Base-by-base conservation (phyloP, 2,113 vertebrate species). In the Chunga burmeisteri region DNA sequence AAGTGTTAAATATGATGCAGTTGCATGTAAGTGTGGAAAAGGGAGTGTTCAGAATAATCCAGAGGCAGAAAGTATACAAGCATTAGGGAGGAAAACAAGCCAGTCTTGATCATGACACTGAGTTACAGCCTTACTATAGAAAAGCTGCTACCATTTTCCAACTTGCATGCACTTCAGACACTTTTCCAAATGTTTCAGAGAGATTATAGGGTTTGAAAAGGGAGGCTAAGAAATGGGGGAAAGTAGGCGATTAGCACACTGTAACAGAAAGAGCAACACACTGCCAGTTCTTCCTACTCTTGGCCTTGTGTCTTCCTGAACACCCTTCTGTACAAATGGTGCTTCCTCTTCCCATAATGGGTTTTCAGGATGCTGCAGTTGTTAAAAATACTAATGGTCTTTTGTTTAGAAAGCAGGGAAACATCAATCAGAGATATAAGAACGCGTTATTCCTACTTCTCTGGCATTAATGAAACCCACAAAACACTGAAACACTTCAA, bases 401-500 rank as follows among this genome's bases (percentile, higher is more conserved):
- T 92, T 66, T 22, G 17, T 88, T 86, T 82, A 78, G 20, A 65
- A 94, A 91, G 55, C 30, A 86, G 19, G 22, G n/a, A 93, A 86
- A 74, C 16, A 56, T 65, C 65, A 86, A 8, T 4, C 14, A 63
- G 52, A 81, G n/a, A 55, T 6, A n/a, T 70, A 88, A 83, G 81
- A 56, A 46, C 7, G 13, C 86, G 61, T n/a, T 72, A 81, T 81
- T 92, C 26, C 49, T 74, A 18, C 44, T 77, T 79, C 73, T 81
- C 49, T 59, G 42, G 53, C 44, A 68, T 91, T 86, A 75, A 67
- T 0, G 0, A 89, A 84, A 50, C 34, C 19, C 21, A 36, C 27
- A 77, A 80, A 90, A 21, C 47, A 44, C 23, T 74, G 83, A 91
- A 92, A 75, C 16, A 85, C 67, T 95, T 92, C 91, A 85, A 92